Evolutionary conservation across 1,140 invertebrate genomes (phyloP).

Genomic region (Drosophila persimilis): DNA sequence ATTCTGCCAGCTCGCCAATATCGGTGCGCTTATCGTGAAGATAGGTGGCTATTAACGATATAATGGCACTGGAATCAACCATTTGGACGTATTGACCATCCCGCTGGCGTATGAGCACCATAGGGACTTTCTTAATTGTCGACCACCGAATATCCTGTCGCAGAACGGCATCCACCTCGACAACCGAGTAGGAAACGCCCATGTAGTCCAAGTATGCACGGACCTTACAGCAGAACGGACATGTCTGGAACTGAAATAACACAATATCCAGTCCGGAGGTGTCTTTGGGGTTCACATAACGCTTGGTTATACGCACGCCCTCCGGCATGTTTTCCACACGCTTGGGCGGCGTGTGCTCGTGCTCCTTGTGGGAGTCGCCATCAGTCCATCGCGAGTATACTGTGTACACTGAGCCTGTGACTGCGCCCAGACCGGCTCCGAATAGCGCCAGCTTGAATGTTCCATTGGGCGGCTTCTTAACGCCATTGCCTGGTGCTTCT

Average conservation of each 20-base stretch:
- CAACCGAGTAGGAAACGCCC: constrained; percentile 96
- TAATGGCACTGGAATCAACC: constrained; percentile 96
- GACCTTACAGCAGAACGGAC: constrained; percentile 99
- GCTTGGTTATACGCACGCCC: constrained; percentile 83
- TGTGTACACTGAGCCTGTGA: constrained; percentile 76
- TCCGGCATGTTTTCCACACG: constrained; percentile 83
- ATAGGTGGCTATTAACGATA: constrained; percentile 93
- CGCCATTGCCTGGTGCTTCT: constrained; percentile 1
- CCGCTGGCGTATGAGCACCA: constrained; percentile 91
- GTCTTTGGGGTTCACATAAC: constrained; percentile 88
- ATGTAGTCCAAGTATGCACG: constrained; percentile 96
- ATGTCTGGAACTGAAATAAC: constrained; percentile 98
- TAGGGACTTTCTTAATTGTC: constrained; percentile 97
- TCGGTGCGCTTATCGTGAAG: constrained; percentile 86
- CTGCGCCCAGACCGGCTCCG: constrained; percentile 84
- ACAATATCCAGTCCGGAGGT: constrained; percentile 91
- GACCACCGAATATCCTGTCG: constrained; percentile 97
- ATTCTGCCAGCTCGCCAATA: constrained; percentile 90
- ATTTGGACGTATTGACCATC: constrained; percentile 92
- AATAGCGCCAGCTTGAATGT: constrained; percentile 84
- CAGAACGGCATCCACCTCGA: constrained; percentile 94
- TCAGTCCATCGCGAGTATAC: constrained; percentile 64
- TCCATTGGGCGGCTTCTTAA: constrained; percentile 46
- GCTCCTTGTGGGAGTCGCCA: constrained; percentile 69
- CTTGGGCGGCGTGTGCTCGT: constrained; percentile 80